phyloP scores from a whole-genome alignment of 1,140 invertebrate species.

The Pseudomyrmex cubaensis region DNA sequence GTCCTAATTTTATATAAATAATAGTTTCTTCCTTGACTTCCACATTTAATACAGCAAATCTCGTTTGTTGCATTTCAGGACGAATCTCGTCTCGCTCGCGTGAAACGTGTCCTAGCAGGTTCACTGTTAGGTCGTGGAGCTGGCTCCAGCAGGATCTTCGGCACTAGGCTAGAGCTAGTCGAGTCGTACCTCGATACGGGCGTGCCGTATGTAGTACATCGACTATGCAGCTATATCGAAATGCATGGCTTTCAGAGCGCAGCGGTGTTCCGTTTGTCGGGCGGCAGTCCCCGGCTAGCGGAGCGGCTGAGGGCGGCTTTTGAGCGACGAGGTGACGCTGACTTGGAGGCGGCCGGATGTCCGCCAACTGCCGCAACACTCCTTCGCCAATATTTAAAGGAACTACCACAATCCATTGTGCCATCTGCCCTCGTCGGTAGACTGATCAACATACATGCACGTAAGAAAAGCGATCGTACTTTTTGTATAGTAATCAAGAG shows the following conservation, averaged over 20 bases:
- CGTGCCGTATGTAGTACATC: conserved; percentile 83
- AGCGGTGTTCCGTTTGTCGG: conserved; percentile 82
- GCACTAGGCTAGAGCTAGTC: conserved; percentile 79
- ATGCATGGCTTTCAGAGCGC: conserved; percentile 82
- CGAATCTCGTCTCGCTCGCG: conserved; percentile 82
- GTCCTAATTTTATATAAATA: too few species aligned
- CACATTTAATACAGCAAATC: background rate
- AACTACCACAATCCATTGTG: conserved; percentile 85
- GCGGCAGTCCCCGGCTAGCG: conserved; percentile 81
- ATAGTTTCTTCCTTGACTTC: background rate
- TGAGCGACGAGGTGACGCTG: conserved; percentile 84
- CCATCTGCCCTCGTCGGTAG: conserved; percentile 80
- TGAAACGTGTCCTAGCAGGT: conserved; percentile 82
- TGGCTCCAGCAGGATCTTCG: conserved; percentile 79
- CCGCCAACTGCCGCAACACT: conserved; percentile 84
- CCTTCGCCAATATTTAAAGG: conserved; percentile 84
- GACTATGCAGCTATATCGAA: conserved; percentile 84
- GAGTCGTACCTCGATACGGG: conserved; percentile 81
- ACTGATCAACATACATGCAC: conserved; percentile 80
- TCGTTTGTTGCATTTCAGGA: conserved; percentile 72
- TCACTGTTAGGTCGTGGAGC: conserved; percentile 79
- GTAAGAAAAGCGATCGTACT: conserved; percentile 71
- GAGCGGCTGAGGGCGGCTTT: conserved; percentile 83
- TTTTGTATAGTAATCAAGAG: too few species aligned
- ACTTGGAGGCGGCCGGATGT: conserved; percentile 83